Percentiles rank a stretch among this genome's conserved stretches.
phyloP scores from a whole-genome alignment of 2,797 vertebrate genomes.

The Anniella stebbinsi region DNA sequence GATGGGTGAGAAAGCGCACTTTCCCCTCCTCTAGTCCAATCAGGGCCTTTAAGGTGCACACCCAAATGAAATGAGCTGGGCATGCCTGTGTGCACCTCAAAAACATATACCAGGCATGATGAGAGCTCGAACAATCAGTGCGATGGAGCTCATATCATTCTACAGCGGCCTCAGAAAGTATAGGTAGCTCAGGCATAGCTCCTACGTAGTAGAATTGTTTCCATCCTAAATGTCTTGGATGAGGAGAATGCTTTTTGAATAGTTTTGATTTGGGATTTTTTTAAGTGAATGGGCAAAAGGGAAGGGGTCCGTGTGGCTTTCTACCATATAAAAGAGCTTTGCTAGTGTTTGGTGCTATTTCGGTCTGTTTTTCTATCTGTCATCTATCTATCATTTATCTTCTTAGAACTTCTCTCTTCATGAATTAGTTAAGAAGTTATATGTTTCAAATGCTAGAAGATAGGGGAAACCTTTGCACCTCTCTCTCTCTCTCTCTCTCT shows the following conservation, averaged over 20 bases:
- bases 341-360: background rate
- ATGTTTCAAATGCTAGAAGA: conserved; percentile 15
- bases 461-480: background rate
- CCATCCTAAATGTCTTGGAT: background rate
- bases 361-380: background rate
- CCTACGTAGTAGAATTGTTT: background rate
- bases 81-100: too few relatives aligned
- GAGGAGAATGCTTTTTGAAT: background rate
- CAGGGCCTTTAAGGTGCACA: too few relatives aligned
- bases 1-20: too few relatives aligned
- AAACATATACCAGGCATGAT: too few relatives aligned
- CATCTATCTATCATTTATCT: conserved; percentile 19
- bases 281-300: background rate
- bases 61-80: too few relatives aligned
- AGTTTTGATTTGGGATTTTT: background rate
- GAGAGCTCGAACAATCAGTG: too few relatives aligned
- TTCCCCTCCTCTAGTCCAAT: too few relatives aligned
- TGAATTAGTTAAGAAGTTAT: conserved; percentile 10
- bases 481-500: background rate
- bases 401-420: background rate
- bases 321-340: background rate
- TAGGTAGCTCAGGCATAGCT: background rate
- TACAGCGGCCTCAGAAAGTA: background rate
- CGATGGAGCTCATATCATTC: too few relatives aligned
- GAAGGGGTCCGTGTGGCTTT: background rate